Percentiles rank a stretch among this genome's conserved stretches.
phyloP scores from a whole-genome alignment of 2,797 vertebrate species.

The Gymnothorax reevesii region DNA sequence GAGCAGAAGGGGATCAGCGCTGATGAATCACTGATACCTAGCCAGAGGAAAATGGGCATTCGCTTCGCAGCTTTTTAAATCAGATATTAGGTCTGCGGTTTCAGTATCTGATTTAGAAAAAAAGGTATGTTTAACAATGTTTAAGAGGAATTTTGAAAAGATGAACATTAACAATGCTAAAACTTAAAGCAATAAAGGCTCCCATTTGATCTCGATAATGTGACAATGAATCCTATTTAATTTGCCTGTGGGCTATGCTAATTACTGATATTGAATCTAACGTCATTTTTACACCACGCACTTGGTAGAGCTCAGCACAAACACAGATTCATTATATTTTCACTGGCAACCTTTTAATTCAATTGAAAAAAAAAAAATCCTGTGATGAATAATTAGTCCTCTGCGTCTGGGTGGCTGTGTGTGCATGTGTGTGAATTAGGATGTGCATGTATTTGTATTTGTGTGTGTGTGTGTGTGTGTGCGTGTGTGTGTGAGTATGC shows the following conservation, averaged over 20 bases:
- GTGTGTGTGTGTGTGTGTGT: too few relatives aligned
- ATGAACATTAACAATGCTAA: conserved; percentile 10
- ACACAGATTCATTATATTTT: conserved; percentile 23
- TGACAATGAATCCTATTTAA: background rate
- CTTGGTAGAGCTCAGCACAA: conserved; percentile 13
- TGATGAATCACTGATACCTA: conserved; percentile 29
- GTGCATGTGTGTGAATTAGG: too few relatives aligned
- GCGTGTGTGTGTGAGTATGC: too few relatives aligned
- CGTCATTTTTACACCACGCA: conserved; percentile 3
- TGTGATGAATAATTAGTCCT: background rate
- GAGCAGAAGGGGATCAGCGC: conserved; percentile 16
- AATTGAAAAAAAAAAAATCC: background rate
- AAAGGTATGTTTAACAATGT: background rate
- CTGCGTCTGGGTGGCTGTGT: background rate
- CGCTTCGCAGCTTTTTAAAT: conserved; percentile 2
- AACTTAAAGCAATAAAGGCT: conserved; percentile 21
- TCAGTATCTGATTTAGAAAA: background rate
- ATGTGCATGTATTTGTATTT: too few relatives aligned
- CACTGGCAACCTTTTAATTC: background rate
- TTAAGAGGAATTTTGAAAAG: background rate
- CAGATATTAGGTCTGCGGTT: background rate
- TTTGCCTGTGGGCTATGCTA: background rate
- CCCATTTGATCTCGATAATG: background rate
- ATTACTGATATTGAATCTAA: background rate
- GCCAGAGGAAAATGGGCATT: conserved; percentile 7